Evolutionary conservation across 2,888 invertebrate species (phyloP), one percentile per base, ranked within the genome.

Genomic region (Caenorhabditis doughertyi): DNA sequence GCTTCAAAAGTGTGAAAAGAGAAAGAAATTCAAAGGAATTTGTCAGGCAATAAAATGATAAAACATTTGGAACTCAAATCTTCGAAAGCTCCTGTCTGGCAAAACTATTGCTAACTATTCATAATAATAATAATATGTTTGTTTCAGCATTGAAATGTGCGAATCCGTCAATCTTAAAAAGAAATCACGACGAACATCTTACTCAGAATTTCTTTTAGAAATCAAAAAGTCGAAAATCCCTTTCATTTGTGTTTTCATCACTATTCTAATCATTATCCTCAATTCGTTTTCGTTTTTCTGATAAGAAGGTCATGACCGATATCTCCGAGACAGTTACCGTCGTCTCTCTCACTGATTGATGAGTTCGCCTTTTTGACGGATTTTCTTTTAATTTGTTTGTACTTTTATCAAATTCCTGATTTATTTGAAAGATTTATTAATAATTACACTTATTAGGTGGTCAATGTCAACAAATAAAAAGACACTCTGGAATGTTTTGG

Each of bases 261-360:
- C n/a, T 25, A 35, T 56, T 16, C n/a, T 9, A 23, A 7, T 44
- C 35, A 23, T 53, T 9, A 47, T 65, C 29, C 47, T 56, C 44
- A 39, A 44, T 60, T 39, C 64, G 25, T 29, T 64, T 32, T 44
- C 39, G 11, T 44, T 49, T 47, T 65, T 23, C n/a, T 58, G 72
- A 72, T 72, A 65, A 74, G 65, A 74, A 74, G 74, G 65, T 74
- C 74, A 74, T 74, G 74, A 74, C 74, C 74, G 74, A 65, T 74
- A 65, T 74, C 65, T 55, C 64, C 53, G 35, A 35, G 56, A 65
- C 62, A 65, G 65, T 65, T 65, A 65, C 65, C 51, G 65, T 11
- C 32, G 65, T 44, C 64, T 53, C 27, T 23, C 13, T 39, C 35
- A 13, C 42, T 73, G 73, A 73, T 73, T 73, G 29, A 73, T 55